A percentile compares a stretch with the other conserved stretches of the same genome.
These are phyloP conservation scores for Endomychus coccineus DNA, from an alignment of 2,888 invertebrate genomes.

Conservation along the genomic window DNA sequence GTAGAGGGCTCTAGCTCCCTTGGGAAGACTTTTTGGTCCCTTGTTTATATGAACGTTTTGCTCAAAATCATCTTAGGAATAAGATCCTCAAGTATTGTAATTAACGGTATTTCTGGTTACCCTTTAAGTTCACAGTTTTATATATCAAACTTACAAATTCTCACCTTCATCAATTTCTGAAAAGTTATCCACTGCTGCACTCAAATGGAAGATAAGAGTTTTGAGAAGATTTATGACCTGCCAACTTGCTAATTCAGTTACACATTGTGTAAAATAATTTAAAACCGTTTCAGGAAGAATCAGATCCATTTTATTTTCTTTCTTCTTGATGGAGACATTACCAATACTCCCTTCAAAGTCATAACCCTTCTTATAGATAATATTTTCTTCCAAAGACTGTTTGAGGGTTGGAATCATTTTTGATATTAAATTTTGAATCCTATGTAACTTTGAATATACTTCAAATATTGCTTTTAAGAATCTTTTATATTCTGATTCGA, in stretches of 20 bases:
- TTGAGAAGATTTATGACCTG: slow-evolving; percentile 38
- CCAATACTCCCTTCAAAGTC: slow-evolving; percentile 19
- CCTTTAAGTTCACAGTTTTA: too few relatives aligned
- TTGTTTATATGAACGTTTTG: too few relatives aligned
- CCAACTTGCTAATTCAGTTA: slow-evolving; percentile 33
- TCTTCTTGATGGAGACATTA: too few relatives aligned
- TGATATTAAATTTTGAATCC: slow-evolving; percentile 36
- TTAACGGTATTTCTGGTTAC: too few relatives aligned
- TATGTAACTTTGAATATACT: slow-evolving; percentile 36
- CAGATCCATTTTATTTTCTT: slow-evolving; percentile 15
- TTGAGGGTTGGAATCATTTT: slow-evolving; percentile 34
- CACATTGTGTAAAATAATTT: slow-evolving; percentile 31
- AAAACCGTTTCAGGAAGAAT: slow-evolving; percentile 34
- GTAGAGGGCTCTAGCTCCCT: too few relatives aligned
- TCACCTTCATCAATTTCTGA: slow-evolving; percentile 21
- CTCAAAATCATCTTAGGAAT: too few relatives aligned
- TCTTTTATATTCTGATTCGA: slow-evolving; percentile 27
- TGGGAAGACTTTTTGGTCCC: too few relatives aligned
- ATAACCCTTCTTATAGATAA: slow-evolving; percentile 17
- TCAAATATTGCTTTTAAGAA: slow-evolving; percentile 33
- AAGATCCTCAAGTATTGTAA: too few relatives aligned
- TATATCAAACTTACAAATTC: too few relatives aligned
- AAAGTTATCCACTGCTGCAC: slow-evolving; percentile 25
- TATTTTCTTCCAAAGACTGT: slow-evolving; percentile 18
- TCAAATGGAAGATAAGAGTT: slow-evolving; percentile 35